These are phyloP conservation scores for Himalopsyche kuldschensis DNA, from an alignment of 2,888 invertebrate species.

Conservation along the genomic window DNA sequence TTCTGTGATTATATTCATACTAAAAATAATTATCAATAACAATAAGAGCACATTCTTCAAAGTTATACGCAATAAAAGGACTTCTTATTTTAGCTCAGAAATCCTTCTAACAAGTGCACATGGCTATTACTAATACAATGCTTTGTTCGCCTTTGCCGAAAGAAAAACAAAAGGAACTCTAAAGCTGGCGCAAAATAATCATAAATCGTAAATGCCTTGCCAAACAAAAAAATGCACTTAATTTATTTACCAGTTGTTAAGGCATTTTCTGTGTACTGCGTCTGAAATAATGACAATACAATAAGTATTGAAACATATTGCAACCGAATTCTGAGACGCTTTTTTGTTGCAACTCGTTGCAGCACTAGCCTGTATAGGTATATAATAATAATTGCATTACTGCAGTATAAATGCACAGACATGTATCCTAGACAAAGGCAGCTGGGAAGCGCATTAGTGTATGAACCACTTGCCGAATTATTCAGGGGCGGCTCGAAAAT, in stretches of 20 bases:
- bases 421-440: constrained; percentile 38
- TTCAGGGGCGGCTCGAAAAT: neutral
- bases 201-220: neutral
- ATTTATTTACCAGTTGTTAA: neutral
- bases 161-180: neutral
- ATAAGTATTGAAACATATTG: neutral
- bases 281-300: neutral
- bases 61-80: no score
- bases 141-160: neutral
- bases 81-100: no score
- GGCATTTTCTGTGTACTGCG: neutral
- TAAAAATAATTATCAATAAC: no score
- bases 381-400: constrained; percentile 38
- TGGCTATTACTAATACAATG: neutral
- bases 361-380: neutral
- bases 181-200: neutral
- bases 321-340: neutral
- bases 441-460: constrained; percentile 27
- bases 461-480: constrained; percentile 22
- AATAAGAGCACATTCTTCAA: no score
- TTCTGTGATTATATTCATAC: no score
- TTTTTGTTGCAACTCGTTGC: constrained; percentile 15
- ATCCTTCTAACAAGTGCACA: neutral
- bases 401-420: constrained; percentile 37
- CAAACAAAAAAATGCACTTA: neutral